Conservation (phyloP, 2,113 vertebrate species). For the Pitta sordida region DNA sequence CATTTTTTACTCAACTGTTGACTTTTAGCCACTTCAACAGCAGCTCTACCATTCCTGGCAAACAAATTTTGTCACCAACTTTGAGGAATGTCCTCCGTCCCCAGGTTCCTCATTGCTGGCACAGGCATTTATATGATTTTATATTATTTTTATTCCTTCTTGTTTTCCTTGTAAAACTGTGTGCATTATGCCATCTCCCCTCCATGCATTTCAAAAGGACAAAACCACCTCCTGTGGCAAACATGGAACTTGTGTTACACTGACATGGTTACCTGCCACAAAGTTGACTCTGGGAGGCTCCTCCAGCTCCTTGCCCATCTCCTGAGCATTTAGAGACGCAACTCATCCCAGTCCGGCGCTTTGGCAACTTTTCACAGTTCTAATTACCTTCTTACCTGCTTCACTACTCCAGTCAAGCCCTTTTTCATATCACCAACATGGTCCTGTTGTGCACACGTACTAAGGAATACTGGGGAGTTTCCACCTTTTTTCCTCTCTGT, state of each 20-base stretch:
- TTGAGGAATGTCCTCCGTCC: background rate
- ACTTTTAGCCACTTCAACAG: background rate
- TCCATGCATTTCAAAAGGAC: background rate
- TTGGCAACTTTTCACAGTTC: conserved; percentile 6
- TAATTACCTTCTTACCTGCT: conserved; percentile 44
- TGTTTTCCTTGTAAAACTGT: background rate
- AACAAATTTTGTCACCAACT: background rate
- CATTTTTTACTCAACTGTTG: background rate
- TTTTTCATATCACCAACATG: background rate
- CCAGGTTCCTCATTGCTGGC: background rate
- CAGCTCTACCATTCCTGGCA: background rate
- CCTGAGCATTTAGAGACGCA: background rate
- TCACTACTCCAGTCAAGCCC: background rate
- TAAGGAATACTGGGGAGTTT: background rate
- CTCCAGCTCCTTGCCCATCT: background rate
- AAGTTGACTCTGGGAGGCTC: background rate
- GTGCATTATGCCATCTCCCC: accelerated
- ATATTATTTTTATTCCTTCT: background rate
- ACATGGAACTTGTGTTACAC: background rate
- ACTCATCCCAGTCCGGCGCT: conserved; percentile 5
- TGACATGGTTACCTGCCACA: background rate
- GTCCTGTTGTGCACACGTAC: background rate
- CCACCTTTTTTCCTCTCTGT: background rate
- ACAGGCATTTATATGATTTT: background rate
- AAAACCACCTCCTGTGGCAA: background rate